phyloP scores from a whole-genome alignment of 2,888 invertebrate genomes.

The Synergus itoensis region DNA sequence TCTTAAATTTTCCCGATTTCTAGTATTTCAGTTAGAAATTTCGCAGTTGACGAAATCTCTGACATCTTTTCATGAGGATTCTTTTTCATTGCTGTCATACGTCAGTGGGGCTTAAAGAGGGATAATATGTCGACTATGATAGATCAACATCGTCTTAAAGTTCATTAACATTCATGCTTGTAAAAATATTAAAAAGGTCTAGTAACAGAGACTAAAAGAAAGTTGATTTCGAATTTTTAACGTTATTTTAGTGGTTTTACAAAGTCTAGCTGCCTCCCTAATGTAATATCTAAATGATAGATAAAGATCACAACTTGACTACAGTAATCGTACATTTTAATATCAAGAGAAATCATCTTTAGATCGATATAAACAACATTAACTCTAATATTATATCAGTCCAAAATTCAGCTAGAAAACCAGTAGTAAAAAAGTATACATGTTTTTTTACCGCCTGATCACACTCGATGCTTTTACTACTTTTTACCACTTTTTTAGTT shows the following conservation, averaged over 20 bases:
- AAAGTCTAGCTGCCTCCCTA: slow-evolving; percentile 18
- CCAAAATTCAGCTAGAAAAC: slow-evolving; percentile 42
- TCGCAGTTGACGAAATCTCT: background rate
- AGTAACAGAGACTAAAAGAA: background rate
- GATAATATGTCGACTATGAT: background rate
- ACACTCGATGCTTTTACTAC: slow-evolving; percentile 15
- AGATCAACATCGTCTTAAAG: background rate
- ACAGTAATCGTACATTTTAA: slow-evolving; percentile 6
- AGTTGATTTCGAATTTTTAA: slow-evolving; percentile 14
- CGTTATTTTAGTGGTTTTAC: slow-evolving; percentile 3
- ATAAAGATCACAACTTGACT: slow-evolving; percentile 8
- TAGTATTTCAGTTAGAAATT: background rate
- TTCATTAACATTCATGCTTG: background rate
- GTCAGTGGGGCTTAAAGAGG: background rate
- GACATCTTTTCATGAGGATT: background rate
- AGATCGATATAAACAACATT: slow-evolving; percentile 26
- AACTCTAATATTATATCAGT: slow-evolving; percentile 44
- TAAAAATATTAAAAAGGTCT: slow-evolving; percentile 1
- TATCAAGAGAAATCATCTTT: slow-evolving; percentile 8
- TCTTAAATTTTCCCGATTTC: background rate
- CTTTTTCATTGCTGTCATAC: background rate
- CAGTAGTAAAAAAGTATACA: slow-evolving; percentile 33
- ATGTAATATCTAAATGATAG: slow-evolving; percentile 24
- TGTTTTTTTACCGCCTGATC: slow-evolving; percentile 22
- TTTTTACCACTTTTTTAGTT: too few species aligned